Base-by-base conservation (phyloP, 2,888 invertebrate genomes). In the Melanostoma scalare region DNA sequence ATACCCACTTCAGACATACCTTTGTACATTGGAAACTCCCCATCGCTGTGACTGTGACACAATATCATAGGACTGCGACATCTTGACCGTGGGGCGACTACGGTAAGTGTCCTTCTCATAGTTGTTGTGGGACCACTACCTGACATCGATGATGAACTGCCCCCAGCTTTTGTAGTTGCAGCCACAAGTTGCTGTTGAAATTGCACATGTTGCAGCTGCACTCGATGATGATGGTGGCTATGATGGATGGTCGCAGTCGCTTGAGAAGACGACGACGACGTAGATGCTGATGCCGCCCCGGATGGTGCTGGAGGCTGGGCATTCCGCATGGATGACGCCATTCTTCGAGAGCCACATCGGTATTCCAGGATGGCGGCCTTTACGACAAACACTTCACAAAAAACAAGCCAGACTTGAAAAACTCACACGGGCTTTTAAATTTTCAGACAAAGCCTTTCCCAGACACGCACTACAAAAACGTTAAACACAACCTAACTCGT, bases 31-130 rank as follows among this genome's bases (percentile, higher is more conserved):
- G 96, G 96, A 92, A 96, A 96, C 92, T 96, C 96, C 89, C 96
- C 95, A 90, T 96, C 96, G 91, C 96, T 96, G 92, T 95, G 95
- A 91, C 96, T 96, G 92, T 96, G 96, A 87, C 95, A 96, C 90
- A 96, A 93, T 95, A 96, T 95, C 94, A 96, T 96, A 90, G 94
- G 94, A 91, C 93, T 94, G 91, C 93, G 93, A 90, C 93, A 93
- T 91, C 93, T 93, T 89, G 93, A 93, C 89, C 93, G 91, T 87
- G 88, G 88, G 31, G 85, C 85, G 3, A 81, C 71, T 3, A 79
- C 69, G 31, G 79, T 84, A 20, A 79, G 61, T 52, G 78, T 77
- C 63, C 78, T 63, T 63, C 63, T 76, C 48, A 71, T 84, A n/a
- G 75, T 78, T 8, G 86, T 86, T 46, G 86, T 80, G 5, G 85